Percentiles rank a stretch among this genome's conserved stretches.
Conservation (phyloP, 2,888 invertebrate species). For the Scaptomyza reducta region DNA sequence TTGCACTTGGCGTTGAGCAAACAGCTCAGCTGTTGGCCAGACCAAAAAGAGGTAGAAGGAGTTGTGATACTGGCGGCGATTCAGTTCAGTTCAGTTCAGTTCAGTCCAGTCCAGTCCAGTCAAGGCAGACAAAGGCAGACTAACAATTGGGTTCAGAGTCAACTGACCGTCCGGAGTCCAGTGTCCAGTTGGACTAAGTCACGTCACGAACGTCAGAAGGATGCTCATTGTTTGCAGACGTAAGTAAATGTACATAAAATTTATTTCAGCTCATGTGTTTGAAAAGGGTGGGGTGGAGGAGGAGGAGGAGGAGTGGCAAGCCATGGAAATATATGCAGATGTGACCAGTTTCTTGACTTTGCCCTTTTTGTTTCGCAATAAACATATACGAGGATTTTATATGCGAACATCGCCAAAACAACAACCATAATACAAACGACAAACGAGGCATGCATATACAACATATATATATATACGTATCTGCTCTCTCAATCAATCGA, state of each 20-base stretch:
- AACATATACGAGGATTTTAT: constrained; percentile 63
- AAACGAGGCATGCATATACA: constrained; percentile 18
- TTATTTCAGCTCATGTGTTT: constrained; percentile 64
- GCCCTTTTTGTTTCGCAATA: constrained; percentile 72
- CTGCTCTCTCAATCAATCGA: constrained; percentile 54
- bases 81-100: constrained; percentile 23
- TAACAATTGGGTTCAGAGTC: constrained; percentile 34
- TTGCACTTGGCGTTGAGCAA: constrained; percentile 69
- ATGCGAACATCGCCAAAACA: constrained; percentile 25
- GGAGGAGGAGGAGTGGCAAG: background rate
- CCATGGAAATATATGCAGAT: constrained; percentile 74
- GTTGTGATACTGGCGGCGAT: constrained; percentile 35
- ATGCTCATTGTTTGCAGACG: constrained; percentile 74
- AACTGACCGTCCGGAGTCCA: constrained; percentile 33
- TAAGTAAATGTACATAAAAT: constrained; percentile 79
- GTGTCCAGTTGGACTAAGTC: constrained; percentile 55
- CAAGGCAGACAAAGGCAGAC: constrained; percentile 52
- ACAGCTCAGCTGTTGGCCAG: constrained; percentile 36
- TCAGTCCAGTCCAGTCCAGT: background rate
- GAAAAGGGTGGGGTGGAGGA: background rate
- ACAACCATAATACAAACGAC: constrained; percentile 59
- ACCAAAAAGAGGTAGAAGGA: constrained; percentile 27
- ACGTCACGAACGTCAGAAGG: constrained; percentile 61
- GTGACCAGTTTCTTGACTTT: constrained; percentile 65
- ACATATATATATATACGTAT: background rate